phyloP scores from a whole-genome alignment of 2,888 invertebrate species.

The Epinotia bilunana region DNA sequence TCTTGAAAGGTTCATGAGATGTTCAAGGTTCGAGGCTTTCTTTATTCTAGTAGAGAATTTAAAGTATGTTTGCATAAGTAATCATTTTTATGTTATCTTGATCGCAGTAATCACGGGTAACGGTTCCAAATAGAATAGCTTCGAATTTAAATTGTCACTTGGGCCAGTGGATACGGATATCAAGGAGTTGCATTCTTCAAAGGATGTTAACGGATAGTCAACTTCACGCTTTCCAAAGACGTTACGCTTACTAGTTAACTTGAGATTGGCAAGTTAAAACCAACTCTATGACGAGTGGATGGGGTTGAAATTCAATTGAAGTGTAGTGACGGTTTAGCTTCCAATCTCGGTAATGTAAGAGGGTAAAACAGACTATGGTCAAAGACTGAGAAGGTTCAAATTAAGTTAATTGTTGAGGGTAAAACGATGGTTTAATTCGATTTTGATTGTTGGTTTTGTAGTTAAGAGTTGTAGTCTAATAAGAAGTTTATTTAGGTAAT shows the following conservation, averaged over 20 bases:
- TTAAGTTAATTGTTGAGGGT: neutral
- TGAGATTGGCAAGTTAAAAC: slow-evolving; percentile 6
- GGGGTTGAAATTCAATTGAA: slow-evolving; percentile 8
- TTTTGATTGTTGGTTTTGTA: neutral
- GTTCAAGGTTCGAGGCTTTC: neutral
- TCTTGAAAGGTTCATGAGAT: neutral
- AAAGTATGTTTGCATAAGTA: too few species aligned
- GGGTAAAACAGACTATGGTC: neutral
- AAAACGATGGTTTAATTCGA: neutral
- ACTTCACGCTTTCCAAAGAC: slow-evolving; percentile 33
- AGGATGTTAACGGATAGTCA: slow-evolving; percentile 46
- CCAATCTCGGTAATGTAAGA: neutral
- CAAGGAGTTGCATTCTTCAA: slow-evolving; percentile 26
- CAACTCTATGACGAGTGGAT: neutral
- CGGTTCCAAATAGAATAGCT: neutral
- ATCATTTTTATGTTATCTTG: neutral
- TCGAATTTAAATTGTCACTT: neutral
- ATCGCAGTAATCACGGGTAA: neutral
- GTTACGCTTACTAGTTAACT: neutral
- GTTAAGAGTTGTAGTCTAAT: neutral
- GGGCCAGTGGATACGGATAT: neutral
- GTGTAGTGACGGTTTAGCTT: neutral
- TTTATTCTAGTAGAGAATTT: neutral
- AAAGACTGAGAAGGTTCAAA: neutral
- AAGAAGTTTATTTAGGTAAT: neutral